phyloP scores from a whole-genome alignment of 2,888 invertebrate genomes.

The Craniophora ligustri region DNA sequence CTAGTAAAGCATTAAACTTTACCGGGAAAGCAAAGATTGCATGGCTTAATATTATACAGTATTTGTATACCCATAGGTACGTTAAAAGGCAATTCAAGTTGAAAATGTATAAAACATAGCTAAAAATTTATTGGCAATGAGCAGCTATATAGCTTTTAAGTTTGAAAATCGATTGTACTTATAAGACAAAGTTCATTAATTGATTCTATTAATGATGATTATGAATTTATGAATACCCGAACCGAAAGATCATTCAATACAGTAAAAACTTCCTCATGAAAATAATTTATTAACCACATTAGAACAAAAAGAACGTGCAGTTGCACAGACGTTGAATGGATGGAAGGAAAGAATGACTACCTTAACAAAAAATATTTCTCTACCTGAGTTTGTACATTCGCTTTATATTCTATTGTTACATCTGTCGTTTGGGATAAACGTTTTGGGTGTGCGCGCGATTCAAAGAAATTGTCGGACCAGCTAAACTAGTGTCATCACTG shows the following conservation, averaged over 20 bases:
- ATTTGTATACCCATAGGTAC: too few relatives aligned
- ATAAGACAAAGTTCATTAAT: constrained; percentile 9
- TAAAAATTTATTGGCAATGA: too few relatives aligned
- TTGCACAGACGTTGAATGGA: constrained; percentile 67
- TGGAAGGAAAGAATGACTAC: constrained; percentile 58
- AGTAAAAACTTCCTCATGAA: constrained; percentile 26
- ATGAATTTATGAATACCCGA: constrained; percentile 49
- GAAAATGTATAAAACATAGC: too few relatives aligned
- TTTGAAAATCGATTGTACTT: too few relatives aligned
- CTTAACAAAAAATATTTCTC: constrained; percentile 62
- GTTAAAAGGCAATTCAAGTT: not conserved
- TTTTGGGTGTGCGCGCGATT: constrained; percentile 23
- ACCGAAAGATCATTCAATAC: constrained; percentile 36
- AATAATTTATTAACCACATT: constrained; percentile 54
- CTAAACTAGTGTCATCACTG: constrained; percentile 21
- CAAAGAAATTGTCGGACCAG: constrained; percentile 27
- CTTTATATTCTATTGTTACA: constrained; percentile 67
- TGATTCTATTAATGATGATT: constrained; percentile 22
- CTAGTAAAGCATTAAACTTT: too few relatives aligned
- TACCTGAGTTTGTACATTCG: constrained; percentile 76
- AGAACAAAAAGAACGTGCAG: constrained; percentile 64
- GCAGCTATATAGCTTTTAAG: too few relatives aligned
- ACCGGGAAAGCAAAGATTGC: too few relatives aligned
- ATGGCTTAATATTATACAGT: too few relatives aligned
- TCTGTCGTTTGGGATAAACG: constrained; percentile 31